Base-by-base conservation (phyloP, 2,113 vertebrate species). In the Festucalex cinctus region DNA sequence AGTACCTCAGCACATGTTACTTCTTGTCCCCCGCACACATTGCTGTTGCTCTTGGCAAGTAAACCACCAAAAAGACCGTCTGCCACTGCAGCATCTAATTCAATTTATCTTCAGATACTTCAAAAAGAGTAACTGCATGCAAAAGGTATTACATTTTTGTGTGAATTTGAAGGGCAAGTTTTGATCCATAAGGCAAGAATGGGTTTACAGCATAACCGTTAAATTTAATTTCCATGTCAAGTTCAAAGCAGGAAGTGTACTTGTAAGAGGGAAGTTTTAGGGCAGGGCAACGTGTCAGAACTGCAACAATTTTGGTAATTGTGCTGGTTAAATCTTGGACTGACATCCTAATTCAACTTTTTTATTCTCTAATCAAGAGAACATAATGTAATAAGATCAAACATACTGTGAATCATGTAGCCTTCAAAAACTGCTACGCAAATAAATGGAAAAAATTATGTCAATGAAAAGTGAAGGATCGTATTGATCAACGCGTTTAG, bases 121-220 rank as follows among this genome's bases (percentile, higher is more conserved):
- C 63, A 83, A 72, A 80, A 74, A 59, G 60, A 59, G 35, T 24
- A 9, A 61, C 54, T 44, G 26, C 13, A 3, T 13, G 53, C 53
- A 24, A 26, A n/a, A 12, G 12, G 24, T 26, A 28, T 26, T 5
- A 56, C 44, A 41, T 32, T 44, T 67, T 20, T 43, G 16, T 56
- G 75, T 76, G 51, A 46, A 66, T 48, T 70, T 36, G 9, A 8
- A 68, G 36, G 75, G 70, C 53, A 16, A 39, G 63, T 8, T 41
- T 43, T n/a, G 56, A 71, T 28, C 36, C 24, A 10, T 36, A 48
- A 65, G 24, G 58, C 35, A 26, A 46, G 32, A 62, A 61, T 24
- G 59, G 9, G 10, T 14, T 37, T 22, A 41, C 20, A 41, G 20
- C 37, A 14, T 13, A 60, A 46, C 51, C 48, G 24, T 62, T 36